phyloP scores from a whole-genome alignment of 64 coral and sea anemone species.

The Pocillopora damicornis region DNA sequence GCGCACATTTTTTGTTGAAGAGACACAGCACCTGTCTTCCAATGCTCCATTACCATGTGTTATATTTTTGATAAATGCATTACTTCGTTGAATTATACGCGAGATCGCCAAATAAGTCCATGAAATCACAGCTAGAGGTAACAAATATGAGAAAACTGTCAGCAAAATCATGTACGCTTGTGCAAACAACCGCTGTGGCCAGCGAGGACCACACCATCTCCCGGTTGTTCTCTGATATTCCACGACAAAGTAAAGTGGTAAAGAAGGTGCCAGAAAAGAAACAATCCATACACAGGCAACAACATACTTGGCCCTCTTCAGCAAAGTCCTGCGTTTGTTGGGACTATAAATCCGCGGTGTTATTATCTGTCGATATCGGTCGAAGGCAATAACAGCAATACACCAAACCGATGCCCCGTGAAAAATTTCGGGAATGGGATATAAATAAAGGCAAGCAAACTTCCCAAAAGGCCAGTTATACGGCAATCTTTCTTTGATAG shows the following conservation, averaged over 20 bases:
- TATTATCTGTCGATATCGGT: slow-evolving; percentile 40
- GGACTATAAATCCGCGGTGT: not conserved
- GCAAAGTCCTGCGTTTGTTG: slow-evolving; percentile 8
- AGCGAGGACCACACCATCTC: not conserved
- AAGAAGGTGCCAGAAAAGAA: slow-evolving; percentile 28
- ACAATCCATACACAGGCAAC: slow-evolving; percentile 30
- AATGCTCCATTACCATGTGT: not conserved
- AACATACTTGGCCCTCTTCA: slow-evolving; percentile 19
- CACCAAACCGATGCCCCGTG: slow-evolving; percentile 63
- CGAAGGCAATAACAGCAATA: slow-evolving; percentile 42
- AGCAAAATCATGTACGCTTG: slow-evolving; percentile 11
- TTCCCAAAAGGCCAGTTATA: slow-evolving; percentile 54
- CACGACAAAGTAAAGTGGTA: slow-evolving; percentile 49
- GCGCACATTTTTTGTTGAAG: slow-evolving; percentile 26
- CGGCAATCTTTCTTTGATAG: slow-evolving; percentile 42
- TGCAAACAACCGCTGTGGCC: not conserved
- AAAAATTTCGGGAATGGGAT: slow-evolving; percentile 48
- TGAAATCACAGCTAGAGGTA: slow-evolving; percentile 22
- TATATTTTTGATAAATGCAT: slow-evolving; percentile 26
- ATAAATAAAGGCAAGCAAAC: slow-evolving; percentile 42
- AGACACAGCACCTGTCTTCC: not conserved
- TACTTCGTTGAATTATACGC: slow-evolving; percentile 14
- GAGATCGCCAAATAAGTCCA: slow-evolving; percentile 46
- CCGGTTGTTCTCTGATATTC: slow-evolving; percentile 19
- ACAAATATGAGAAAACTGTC: slow-evolving; percentile 30